These are phyloP conservation scores for Steinernema khuongi DNA, from an alignment of 1,140 invertebrate species.

Conservation along the genomic window DNA sequence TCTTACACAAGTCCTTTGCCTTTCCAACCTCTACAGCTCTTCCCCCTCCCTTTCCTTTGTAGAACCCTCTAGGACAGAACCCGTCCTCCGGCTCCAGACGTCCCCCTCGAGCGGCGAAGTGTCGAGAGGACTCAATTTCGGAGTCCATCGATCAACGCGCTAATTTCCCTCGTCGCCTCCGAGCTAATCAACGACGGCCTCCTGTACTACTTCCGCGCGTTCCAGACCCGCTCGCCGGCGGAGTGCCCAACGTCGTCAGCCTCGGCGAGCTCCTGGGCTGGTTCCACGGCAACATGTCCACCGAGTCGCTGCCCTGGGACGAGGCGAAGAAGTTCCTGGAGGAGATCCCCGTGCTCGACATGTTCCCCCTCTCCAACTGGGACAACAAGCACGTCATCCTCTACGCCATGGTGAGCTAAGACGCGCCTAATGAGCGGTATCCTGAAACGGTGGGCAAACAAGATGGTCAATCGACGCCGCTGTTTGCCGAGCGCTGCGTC, in stretches of 20 bases:
- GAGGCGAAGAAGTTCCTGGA: slow-evolving; percentile 7
- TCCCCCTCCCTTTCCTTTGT: too few species aligned
- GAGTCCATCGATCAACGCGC: background rate
- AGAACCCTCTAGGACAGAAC: background rate
- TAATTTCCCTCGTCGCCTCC: background rate
- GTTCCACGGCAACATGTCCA: slow-evolving; percentile 3
- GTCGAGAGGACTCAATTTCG: too few species aligned
- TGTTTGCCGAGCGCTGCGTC: background rate
- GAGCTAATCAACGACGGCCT: background rate
- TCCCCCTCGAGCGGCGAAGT: background rate
- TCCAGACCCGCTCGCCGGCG: background rate
- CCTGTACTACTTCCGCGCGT: background rate
- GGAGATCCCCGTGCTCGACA: slow-evolving; percentile 4
- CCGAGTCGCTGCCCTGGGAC: background rate
- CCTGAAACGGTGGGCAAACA: background rate
- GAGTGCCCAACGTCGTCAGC: background rate
- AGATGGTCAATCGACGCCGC: background rate
- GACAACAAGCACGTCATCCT: slow-evolving; percentile 10
- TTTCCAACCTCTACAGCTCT: too few species aligned
- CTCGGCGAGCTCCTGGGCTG: background rate
- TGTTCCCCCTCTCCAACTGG: slow-evolving; percentile 2
- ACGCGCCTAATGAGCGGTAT: too few species aligned
- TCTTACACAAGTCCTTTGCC: too few species aligned
- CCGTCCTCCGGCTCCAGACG: background rate
- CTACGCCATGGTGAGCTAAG: background rate